Evolutionary conservation across 2,113 vertebrate species (phyloP).

Genomic region (Bujurquina vittata): DNA sequence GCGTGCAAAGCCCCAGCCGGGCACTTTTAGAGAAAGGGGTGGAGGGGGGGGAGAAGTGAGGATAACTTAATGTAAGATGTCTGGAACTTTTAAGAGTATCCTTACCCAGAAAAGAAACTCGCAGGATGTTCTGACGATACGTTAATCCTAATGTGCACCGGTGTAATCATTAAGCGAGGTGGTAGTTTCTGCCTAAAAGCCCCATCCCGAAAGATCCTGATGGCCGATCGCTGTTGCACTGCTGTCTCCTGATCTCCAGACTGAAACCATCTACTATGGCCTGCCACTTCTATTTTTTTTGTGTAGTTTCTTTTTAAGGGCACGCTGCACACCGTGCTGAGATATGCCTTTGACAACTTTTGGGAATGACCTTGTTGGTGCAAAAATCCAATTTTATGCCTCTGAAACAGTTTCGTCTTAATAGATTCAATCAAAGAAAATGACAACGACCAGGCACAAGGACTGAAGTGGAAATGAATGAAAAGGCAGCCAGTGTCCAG

Average conservation of each 20-base stretch:
- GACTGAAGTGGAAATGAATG: background rate
- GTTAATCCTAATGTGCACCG: too few relatives aligned
- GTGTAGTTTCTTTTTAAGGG: background rate
- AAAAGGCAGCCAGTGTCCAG: background rate
- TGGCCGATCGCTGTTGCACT: too few relatives aligned
- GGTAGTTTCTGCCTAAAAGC: background rate
- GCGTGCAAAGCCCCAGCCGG: background rate
- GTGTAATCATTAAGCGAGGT: too few relatives aligned
- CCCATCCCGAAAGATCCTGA: rapidly evolving
- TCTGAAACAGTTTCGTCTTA: background rate
- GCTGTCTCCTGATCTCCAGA: background rate
- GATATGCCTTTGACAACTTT: background rate
- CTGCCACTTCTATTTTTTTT: background rate
- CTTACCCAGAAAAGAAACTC: background rate
- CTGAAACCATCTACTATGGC: background rate
- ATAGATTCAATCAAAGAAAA: background rate
- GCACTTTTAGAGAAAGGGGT: too few relatives aligned
- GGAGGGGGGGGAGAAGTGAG: too few relatives aligned
- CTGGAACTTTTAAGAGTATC: background rate
- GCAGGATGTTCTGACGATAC: background rate
- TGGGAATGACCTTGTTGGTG: background rate
- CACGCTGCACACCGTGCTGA: background rate
- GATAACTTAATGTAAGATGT: too few relatives aligned
- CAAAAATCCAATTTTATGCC: background rate
- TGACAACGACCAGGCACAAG: too few relatives aligned